phyloP scores from a whole-genome alignment of 2,888 invertebrate species.

The Coleophora deauratella region DNA sequence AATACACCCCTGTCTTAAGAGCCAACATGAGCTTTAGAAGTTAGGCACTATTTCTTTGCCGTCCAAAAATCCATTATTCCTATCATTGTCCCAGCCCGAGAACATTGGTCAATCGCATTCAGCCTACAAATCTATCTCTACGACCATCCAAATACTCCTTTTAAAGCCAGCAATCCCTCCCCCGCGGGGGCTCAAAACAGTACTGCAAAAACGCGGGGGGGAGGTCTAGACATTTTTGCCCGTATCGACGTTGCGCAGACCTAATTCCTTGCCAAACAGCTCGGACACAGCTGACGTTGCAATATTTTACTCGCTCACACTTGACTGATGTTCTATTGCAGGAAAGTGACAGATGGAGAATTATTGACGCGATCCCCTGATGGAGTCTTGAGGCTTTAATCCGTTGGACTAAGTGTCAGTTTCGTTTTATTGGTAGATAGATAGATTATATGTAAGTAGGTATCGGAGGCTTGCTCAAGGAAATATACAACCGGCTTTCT shows the following conservation, averaged over 20 bases:
- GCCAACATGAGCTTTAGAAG: too few relatives aligned
- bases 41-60: too few relatives aligned
- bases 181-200: not conserved
- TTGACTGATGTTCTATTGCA: slow-evolving; percentile 46
- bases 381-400: slow-evolving; percentile 1
- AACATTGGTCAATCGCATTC: too few relatives aligned
- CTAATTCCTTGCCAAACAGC: slow-evolving; percentile 67
- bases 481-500: too few relatives aligned
- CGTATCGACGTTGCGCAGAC: slow-evolving; percentile 36
- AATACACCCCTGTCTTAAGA: too few relatives aligned
- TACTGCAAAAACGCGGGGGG: not conserved
- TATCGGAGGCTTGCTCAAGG: not conserved
- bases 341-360: slow-evolving; percentile 54
- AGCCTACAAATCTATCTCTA: too few relatives aligned
- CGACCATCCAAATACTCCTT: too few relatives aligned
- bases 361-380: slow-evolving; percentile 10
- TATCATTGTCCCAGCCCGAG: too few relatives aligned
- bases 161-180: too few relatives aligned
- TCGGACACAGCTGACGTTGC: slow-evolving; percentile 44
- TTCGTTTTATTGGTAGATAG: not conserved
- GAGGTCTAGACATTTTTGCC: too few relatives aligned
- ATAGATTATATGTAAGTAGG: not conserved
- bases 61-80: too few relatives aligned
- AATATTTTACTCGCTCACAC: slow-evolving; percentile 60
- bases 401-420: slow-evolving; percentile 4